Conservation (phyloP, 2,113 vertebrate genomes). For the Corythoichthys haematopterus region DNA sequence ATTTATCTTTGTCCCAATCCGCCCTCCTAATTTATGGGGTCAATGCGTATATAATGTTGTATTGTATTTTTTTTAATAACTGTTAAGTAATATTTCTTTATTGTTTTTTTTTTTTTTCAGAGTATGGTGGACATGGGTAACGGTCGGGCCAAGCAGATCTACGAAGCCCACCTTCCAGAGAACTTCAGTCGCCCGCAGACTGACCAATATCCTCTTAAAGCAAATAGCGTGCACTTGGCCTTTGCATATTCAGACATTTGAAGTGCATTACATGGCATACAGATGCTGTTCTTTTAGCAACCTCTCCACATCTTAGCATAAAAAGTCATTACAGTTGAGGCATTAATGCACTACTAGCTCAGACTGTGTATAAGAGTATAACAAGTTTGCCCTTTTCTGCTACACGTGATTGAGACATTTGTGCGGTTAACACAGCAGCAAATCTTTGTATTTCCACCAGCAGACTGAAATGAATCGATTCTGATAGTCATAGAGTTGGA, state of each 20-base stretch:
- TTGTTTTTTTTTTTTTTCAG: conserved; percentile 60
- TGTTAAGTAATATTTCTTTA: background rate
- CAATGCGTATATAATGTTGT: conserved; percentile 19
- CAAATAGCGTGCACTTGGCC: conserved; percentile 1
- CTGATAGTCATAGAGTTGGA: conserved; percentile 36
- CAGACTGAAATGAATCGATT: conserved; percentile 33
- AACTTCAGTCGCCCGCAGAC: conserved; percentile 94
- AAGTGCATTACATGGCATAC: background rate
- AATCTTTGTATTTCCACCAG: conserved; percentile 46
- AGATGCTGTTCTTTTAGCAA: background rate
- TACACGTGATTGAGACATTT: conserved; percentile 32
- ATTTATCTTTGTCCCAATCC: conserved; percentile 63
- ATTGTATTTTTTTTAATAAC: background rate
- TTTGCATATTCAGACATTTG: background rate
- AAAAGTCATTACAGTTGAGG: background rate
- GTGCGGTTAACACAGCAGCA: conserved; percentile 37
- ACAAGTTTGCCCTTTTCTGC: conserved; percentile 35
- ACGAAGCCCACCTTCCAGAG: conserved; percentile 95
- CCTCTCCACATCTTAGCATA: background rate
- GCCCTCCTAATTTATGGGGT: conserved; percentile 35
- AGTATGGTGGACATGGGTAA: conserved; percentile 99
- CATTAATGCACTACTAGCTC: conserved; percentile 8
- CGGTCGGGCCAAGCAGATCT: conserved; percentile 84
- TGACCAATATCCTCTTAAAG: conserved; percentile 92
- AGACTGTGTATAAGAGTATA: conserved; percentile 6